Conservation (phyloP, 2,888 invertebrate species). For the Drosophila yooni region DNA sequence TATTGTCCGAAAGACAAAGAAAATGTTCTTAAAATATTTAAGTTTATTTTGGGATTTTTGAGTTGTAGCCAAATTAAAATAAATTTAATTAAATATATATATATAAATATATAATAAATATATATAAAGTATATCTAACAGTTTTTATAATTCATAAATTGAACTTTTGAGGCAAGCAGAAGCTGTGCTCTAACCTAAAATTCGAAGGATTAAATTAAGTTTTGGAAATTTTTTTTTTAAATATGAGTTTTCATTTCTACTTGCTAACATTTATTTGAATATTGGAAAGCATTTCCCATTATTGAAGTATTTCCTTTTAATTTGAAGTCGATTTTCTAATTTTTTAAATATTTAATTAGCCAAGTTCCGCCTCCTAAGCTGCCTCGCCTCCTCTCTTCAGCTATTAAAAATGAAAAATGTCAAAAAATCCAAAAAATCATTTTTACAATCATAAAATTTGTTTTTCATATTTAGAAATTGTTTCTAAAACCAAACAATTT, state of each 20-base stretch:
- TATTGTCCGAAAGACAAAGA: background rate
- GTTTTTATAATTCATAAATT: too few species aligned
- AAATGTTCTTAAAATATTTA: background rate
- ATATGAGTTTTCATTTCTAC: background rate
- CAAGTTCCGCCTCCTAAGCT: too few species aligned
- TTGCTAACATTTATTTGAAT: background rate
- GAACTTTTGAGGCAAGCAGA: too few species aligned
- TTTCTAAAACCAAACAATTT: too few species aligned
- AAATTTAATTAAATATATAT: background rate
- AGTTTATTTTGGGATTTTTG: background rate
- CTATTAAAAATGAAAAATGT: too few species aligned
- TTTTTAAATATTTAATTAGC: background rate
- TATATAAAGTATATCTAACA: too few species aligned
- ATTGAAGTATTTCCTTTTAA: background rate
- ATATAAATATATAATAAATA: too few species aligned
- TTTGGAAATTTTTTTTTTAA: background rate
- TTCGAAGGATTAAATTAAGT: background rate
- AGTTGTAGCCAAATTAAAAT: background rate
- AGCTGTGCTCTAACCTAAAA: background rate
- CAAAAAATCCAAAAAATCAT: background rate
- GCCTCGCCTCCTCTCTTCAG: too few species aligned
- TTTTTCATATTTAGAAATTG: background rate
- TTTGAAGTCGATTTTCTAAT: background rate
- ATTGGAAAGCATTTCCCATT: background rate
- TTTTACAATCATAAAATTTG: accelerated